Percentiles rank a stretch among this genome's conserved stretches.
Evolutionary conservation across 2,888 invertebrate genomes (phyloP).

Genomic region (Diplazon laetatorius): DNA sequence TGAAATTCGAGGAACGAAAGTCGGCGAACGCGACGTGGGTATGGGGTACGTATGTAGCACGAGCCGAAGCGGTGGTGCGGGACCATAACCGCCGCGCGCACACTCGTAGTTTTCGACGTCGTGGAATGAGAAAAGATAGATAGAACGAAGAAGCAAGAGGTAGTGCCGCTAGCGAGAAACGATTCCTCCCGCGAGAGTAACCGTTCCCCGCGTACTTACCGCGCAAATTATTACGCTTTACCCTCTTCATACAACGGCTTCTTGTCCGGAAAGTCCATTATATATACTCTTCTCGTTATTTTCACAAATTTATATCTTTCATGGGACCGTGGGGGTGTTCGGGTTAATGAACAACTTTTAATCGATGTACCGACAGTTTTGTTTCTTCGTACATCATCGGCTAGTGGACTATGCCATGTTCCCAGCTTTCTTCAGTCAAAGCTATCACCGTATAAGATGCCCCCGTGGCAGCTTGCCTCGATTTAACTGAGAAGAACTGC

Average conservation of each 20-base stretch:
- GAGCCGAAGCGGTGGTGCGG: constrained; percentile 52
- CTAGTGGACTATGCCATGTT: not conserved
- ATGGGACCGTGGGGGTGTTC: constrained; percentile 23
- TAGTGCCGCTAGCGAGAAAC: constrained; percentile 55
- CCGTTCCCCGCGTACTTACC: constrained; percentile 59
- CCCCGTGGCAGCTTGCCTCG: too few species aligned
- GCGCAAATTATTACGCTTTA: constrained; percentile 61
- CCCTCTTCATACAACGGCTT: constrained; percentile 29
- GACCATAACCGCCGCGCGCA: constrained; percentile 41
- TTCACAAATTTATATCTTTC: constrained; percentile 54
- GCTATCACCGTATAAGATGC: too few species aligned
- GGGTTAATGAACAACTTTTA: constrained; percentile 38
- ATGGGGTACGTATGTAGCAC: constrained; percentile 51
- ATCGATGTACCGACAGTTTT: constrained; percentile 35
- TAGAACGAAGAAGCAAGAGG: constrained; percentile 26
- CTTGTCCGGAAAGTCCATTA: constrained; percentile 4
- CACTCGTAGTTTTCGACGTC: constrained; percentile 46
- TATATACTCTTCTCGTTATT: constrained; percentile 53
- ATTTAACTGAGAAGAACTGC: too few species aligned
- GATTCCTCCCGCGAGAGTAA: constrained; percentile 64
- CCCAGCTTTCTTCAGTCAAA: too few species aligned
- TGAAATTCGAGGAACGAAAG: constrained; percentile 66
- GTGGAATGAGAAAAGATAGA: constrained; percentile 34
- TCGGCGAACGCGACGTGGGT: constrained; percentile 55
- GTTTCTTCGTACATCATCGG: constrained; percentile 12